Evolutionary conservation across 2,888 invertebrate genomes (phyloP).

Genomic region (Creontiades dilutus): DNA sequence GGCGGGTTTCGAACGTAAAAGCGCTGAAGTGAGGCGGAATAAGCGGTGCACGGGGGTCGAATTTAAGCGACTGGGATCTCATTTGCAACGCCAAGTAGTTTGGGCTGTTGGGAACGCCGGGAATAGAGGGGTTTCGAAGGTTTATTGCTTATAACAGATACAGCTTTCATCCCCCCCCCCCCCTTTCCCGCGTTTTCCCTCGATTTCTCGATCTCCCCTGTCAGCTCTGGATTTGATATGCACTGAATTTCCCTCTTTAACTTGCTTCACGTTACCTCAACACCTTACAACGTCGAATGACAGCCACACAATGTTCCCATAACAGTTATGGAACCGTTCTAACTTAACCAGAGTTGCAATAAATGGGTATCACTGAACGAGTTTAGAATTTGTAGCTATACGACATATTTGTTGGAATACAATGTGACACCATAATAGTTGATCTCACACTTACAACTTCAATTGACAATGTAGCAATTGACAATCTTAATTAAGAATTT

Average conservation of each 20-base stretch:
- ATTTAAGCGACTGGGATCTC: slow-evolving; percentile 35
- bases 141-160: slow-evolving; percentile 35
- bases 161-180: background rate
- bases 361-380: too few relatives aligned
- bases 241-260: background rate
- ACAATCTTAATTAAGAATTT: too few relatives aligned
- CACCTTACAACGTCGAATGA: too few relatives aligned
- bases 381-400: too few relatives aligned
- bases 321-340: too few relatives aligned
- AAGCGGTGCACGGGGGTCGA: slow-evolving; percentile 31
- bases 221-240: background rate
- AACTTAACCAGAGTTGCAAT: too few relatives aligned
- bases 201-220: slow-evolving; percentile 3
- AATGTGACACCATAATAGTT: too few relatives aligned
- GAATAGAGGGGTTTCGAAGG: background rate
- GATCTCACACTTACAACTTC: too few relatives aligned
- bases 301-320: too few relatives aligned
- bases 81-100: slow-evolving; percentile 35
- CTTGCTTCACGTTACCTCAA: background rate
- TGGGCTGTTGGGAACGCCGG: background rate
- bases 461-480: too few relatives aligned
- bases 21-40: slow-evolving; percentile 25
- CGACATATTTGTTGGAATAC: too few relatives aligned
- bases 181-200: too few relatives aligned
- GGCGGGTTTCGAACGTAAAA: background rate